Evolutionary conservation across 2,888 invertebrate genomes (phyloP).

Genomic region (Pristionchus entomophagus): DNA sequence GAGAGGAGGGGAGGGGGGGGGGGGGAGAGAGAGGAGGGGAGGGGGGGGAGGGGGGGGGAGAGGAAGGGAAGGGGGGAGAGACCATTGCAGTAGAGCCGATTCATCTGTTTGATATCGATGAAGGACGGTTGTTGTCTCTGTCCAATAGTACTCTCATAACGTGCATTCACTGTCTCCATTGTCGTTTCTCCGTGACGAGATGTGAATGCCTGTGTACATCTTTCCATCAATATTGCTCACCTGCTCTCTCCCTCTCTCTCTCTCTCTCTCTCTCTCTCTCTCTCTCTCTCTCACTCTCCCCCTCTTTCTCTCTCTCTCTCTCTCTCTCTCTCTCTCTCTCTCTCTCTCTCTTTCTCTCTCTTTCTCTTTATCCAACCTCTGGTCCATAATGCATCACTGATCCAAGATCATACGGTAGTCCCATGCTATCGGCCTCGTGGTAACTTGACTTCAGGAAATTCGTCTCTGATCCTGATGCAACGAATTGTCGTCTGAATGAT

Average conservation of each 20-base stretch:
- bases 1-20: too few species aligned
- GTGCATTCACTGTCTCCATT: slow-evolving; percentile 64
- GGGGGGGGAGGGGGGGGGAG: too few species aligned
- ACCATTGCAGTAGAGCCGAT: slow-evolving; percentile 70
- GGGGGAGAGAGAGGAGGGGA: too few species aligned
- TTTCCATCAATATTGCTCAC: background rate
- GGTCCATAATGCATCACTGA: slow-evolving; percentile 72
- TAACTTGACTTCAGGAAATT: slow-evolving; percentile 69
- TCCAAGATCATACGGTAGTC: slow-evolving; percentile 71
- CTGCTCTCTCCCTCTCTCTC: too few species aligned
- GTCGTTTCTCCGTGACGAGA: slow-evolving; percentile 57
- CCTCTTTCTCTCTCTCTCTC: too few species aligned
- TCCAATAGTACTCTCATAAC: slow-evolving; percentile 70
- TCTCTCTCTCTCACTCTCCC: too few species aligned
- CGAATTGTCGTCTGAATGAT: slow-evolving; percentile 62
- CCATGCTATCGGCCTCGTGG: slow-evolving; percentile 71
- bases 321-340: too few species aligned
- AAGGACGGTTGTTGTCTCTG: slow-evolving; percentile 68
- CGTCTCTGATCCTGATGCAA: slow-evolving; percentile 70
- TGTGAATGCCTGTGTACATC: slow-evolving; percentile 63
- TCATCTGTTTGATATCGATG: slow-evolving; percentile 73
- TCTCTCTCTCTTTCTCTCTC: too few species aligned
- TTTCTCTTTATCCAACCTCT: slow-evolving; percentile 48
- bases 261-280: too few species aligned
- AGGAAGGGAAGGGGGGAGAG: too few species aligned